Percentiles rank a stretch among this genome's conserved stretches.
These are phyloP conservation scores for Entomobrya multifasciata DNA, from an alignment of 2,888 invertebrate species.

Conservation along the genomic window DNA sequence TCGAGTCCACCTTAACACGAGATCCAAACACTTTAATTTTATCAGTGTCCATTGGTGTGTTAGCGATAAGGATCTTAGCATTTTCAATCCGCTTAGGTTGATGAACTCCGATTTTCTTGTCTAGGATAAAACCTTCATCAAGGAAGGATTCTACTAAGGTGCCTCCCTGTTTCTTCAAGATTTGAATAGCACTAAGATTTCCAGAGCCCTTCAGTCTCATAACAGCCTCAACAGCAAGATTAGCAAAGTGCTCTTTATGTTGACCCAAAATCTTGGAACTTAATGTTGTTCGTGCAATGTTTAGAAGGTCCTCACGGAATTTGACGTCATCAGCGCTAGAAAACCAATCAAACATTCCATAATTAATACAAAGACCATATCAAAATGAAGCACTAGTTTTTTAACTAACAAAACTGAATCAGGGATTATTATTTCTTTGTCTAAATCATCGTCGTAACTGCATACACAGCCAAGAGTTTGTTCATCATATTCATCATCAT, in stretches of 20 bases:
- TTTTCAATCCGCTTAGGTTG: constrained; percentile 98
- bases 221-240: constrained; percentile 97
- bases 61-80: constrained; percentile 97
- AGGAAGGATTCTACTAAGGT: constrained; percentile 96
- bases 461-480: too few relatives aligned
- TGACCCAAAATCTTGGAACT: constrained; percentile 99
- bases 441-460: too few relatives aligned
- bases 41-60: constrained; percentile 99
- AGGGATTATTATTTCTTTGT: neutral
- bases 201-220: constrained; percentile 96
- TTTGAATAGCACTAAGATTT: constrained; percentile 96
- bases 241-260: constrained; percentile 97
- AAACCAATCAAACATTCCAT: neutral
- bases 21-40: constrained; percentile 99
- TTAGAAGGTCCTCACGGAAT: constrained; percentile 93
- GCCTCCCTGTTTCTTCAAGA: constrained; percentile 98
- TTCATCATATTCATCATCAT: too few relatives aligned
- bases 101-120: constrained; percentile 98
- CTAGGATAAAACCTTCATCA: constrained; percentile 95
- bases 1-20: constrained; percentile 94
- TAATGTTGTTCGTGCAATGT: constrained; percentile 98
- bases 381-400: neutral
- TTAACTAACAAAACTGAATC: too few relatives aligned
- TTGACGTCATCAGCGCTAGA: constrained; percentile 86
- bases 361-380: neutral